Evolutionary conservation across 2,888 invertebrate genomes (phyloP).

Genomic region (Hemithea aestivaria): DNA sequence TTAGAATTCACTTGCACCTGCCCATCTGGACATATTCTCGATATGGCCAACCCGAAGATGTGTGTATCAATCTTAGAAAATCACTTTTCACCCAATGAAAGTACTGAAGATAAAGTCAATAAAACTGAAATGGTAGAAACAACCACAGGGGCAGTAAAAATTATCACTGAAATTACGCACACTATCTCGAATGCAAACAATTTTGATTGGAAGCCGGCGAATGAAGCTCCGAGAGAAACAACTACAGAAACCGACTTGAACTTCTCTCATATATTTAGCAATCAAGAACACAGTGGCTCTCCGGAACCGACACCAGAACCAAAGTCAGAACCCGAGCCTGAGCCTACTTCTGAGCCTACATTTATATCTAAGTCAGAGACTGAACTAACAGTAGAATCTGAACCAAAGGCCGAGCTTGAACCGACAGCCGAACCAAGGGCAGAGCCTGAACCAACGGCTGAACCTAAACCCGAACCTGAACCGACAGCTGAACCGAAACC

Average conservation of each 20-base stretch:
- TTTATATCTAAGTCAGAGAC: not conserved
- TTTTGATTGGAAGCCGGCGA: slow-evolving; percentile 59
- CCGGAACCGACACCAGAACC: slow-evolving; percentile 32
- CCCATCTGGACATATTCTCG: slow-evolving; percentile 69
- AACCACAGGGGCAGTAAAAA: slow-evolving; percentile 40
- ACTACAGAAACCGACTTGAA: slow-evolving; percentile 52
- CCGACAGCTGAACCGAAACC: slow-evolving; percentile 19
- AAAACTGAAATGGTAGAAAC: slow-evolving; percentile 37
- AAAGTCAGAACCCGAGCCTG: slow-evolving; percentile 35
- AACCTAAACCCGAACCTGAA: slow-evolving; percentile 21
- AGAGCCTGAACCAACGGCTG: slow-evolving; percentile 20
- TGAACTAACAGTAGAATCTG: slow-evolving; percentile 28
- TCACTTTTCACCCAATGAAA: slow-evolving; percentile 26
- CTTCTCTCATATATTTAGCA: slow-evolving; percentile 56
- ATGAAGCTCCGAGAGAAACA: slow-evolving; percentile 39
- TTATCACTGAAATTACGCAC: slow-evolving; percentile 36
- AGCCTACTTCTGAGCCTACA: slow-evolving; percentile 21
- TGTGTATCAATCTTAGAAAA: slow-evolving; percentile 59
- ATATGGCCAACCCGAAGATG: slow-evolving; percentile 58
- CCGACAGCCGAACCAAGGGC: slow-evolving; percentile 29
- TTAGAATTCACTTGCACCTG: slow-evolving; percentile 84
- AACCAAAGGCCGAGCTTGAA: slow-evolving; percentile 24
- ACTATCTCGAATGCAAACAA: slow-evolving; percentile 30
- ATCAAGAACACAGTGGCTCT: slow-evolving; percentile 32
- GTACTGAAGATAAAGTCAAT: slow-evolving; percentile 34